Percentiles rank a stretch among this genome's conserved stretches.
Evolutionary conservation across 2,113 vertebrate genomes (phyloP).

Genomic region (Cyprinodon brontotheroides): DNA sequence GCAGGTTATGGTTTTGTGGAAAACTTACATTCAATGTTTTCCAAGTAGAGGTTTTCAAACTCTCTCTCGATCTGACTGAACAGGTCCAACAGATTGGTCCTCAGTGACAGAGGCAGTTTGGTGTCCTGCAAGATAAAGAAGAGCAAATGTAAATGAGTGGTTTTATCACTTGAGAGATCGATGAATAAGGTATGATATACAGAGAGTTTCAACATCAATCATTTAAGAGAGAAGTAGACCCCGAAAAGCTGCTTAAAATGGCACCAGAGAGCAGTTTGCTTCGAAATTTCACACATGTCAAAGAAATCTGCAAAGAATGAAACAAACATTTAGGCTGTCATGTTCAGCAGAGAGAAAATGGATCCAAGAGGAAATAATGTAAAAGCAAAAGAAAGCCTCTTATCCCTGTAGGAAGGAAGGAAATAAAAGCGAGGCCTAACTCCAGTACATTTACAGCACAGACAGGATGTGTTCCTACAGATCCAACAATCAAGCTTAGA

Average conservation of each 20-base stretch:
- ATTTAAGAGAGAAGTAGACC: no score
- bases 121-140: conserved; percentile 84
- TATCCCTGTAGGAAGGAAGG: not conserved
- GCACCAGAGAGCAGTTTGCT: no score
- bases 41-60: conserved; percentile 97
- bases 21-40: conserved; percentile 95
- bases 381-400: not conserved
- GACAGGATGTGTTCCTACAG: not conserved
- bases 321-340: not conserved
- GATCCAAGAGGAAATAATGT: not conserved
- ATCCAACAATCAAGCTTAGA: not conserved
- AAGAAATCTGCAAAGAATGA: not conserved
- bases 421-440: not conserved
- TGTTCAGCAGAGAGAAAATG: not conserved
- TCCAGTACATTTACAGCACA: not conserved
- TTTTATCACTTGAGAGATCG: not conserved
- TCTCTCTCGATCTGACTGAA: conserved; percentile 98
- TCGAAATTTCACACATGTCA: not conserved
- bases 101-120: conserved; percentile 90
- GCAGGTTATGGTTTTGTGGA: no score
- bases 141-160: not conserved
- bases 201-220: not conserved
- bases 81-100: conserved; percentile 92
- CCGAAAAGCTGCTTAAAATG: no score
- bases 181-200: not conserved